These are phyloP conservation scores for Megalopta genalis DNA, from an alignment of 1,140 invertebrate species.

Conservation along the genomic window DNA sequence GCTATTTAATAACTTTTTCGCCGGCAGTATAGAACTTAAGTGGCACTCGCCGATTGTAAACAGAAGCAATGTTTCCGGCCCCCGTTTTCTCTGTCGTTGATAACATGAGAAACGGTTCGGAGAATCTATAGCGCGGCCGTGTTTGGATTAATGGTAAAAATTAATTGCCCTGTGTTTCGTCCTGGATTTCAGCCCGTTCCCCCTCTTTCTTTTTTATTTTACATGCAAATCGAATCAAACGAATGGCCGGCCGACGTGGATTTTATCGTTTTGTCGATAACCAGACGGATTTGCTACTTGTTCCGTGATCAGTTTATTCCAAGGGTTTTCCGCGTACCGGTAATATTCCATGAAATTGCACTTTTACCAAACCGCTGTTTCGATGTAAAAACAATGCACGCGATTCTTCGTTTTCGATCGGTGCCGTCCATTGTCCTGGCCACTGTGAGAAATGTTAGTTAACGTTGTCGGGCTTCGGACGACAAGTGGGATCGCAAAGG, in stretches of 20 bases:
- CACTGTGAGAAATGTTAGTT: no score
- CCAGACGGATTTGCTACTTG: neutral
- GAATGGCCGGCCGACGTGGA: neutral
- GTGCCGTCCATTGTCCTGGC: no score
- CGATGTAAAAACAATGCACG: no score
- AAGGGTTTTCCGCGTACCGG: neutral
- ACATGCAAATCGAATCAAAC: neutral
- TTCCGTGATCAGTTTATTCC: neutral
- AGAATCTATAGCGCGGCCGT: neutral
- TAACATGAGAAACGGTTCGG: neutral
- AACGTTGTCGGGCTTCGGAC: no score
- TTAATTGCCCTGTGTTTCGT: neutral
- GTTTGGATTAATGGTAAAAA: slow-evolving; percentile 1
- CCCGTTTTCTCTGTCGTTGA: neutral
- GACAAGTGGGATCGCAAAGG: neutral
- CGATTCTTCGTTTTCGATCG: no score
- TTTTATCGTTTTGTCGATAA: slow-evolving; percentile 12
- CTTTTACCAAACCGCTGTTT: neutral
- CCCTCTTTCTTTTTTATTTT: neutral
- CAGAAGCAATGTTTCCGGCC: neutral
- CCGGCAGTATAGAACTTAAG: neutral
- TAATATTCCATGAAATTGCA: neutral
- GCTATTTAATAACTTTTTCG: no score
- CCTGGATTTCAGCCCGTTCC: neutral
- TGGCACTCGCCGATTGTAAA: neutral